Evolutionary conservation across 2,113 vertebrate genomes (phyloP).

Genomic region (Vanacampus margaritifer): DNA sequence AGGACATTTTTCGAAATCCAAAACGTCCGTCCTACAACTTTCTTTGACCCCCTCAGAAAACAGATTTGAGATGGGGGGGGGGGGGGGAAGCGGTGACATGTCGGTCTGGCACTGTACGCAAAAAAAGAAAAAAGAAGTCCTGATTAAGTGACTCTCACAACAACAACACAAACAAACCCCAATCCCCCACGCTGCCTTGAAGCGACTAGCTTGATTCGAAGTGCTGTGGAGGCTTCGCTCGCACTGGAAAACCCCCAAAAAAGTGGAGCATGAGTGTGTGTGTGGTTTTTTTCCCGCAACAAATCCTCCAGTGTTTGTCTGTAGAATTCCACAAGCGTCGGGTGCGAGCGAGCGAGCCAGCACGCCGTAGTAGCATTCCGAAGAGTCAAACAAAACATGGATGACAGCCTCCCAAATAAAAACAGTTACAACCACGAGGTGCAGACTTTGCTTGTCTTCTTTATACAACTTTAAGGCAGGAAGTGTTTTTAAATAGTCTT

Average conservation of each 20-base stretch:
- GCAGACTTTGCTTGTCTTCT: conserved; percentile 37
- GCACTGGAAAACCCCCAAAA: neutral
- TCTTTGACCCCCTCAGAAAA: neutral
- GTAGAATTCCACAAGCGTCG: conserved; percentile 26
- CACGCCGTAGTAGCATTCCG: conserved; percentile 12
- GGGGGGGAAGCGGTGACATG: conserved; percentile 31
- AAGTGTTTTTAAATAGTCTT: conserved; percentile 51
- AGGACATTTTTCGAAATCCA: conserved; percentile 5
- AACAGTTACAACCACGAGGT: conserved; percentile 44
- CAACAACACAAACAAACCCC: conserved; percentile 11
- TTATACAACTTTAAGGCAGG: conserved; percentile 61
- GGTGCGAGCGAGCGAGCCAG: conserved; percentile 25
- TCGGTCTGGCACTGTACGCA: conserved; percentile 34
- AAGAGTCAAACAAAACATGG: conserved; percentile 16
- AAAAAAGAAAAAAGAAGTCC: conserved; percentile 18
- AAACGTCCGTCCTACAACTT: conserved; percentile 4
- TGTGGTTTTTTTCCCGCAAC: conserved; percentile 19
- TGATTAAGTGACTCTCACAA: conserved; percentile 41
- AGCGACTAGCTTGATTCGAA: neutral
- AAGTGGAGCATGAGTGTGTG: neutral
- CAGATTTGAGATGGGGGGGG: neutral
- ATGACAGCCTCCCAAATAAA: conserved; percentile 32
- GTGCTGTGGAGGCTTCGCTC: neutral
- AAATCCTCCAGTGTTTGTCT: conserved; percentile 27
- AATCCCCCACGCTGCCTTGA: neutral